These are phyloP conservation scores for Eubasilissa splendida DNA, from an alignment of 2,888 invertebrate genomes.

Conservation along the genomic window DNA sequence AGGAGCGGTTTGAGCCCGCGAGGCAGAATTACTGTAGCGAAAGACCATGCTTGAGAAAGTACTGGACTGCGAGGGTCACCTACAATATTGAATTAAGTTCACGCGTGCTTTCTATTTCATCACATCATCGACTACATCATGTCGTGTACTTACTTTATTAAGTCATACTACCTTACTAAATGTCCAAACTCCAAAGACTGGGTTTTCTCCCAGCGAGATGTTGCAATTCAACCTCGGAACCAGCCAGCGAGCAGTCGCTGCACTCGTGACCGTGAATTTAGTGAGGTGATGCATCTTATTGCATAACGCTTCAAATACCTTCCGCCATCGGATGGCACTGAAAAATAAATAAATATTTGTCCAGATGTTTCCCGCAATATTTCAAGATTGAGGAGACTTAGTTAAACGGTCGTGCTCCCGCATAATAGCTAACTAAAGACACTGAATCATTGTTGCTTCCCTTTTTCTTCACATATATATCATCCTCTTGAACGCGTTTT, in stretches of 20 bases:
- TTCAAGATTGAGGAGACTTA: too few relatives aligned
- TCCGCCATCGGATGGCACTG: slow-evolving; percentile 24
- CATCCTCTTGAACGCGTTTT: not conserved
- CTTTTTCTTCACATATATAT: not conserved
- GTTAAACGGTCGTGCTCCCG: too few relatives aligned
- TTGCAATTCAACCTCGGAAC: slow-evolving; percentile 20
- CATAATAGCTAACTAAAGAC: too few relatives aligned
- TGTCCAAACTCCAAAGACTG: not conserved
- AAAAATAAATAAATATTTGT: slow-evolving; percentile 22
- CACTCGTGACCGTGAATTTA: slow-evolving; percentile 24
- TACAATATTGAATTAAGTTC: too few relatives aligned
- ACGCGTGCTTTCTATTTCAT: too few relatives aligned
- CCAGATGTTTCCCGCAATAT: not conserved
- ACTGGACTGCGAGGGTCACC: too few relatives aligned
- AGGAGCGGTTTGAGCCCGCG: too few relatives aligned
- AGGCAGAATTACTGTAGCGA: too few relatives aligned
- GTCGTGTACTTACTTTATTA: not conserved
- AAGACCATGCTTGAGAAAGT: too few relatives aligned
- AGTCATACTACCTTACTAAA: not conserved
- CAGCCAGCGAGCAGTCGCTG: not conserved
- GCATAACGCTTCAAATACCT: slow-evolving; percentile 5
- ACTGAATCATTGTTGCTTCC: not conserved
- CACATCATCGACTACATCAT: too few relatives aligned
- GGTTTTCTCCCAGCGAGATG: slow-evolving; percentile 2
- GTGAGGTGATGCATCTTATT: slow-evolving; percentile 24